Evolutionary conservation across 2,113 vertebrate species (phyloP).

Genomic region (Leptodactylus fuscus): DNA sequence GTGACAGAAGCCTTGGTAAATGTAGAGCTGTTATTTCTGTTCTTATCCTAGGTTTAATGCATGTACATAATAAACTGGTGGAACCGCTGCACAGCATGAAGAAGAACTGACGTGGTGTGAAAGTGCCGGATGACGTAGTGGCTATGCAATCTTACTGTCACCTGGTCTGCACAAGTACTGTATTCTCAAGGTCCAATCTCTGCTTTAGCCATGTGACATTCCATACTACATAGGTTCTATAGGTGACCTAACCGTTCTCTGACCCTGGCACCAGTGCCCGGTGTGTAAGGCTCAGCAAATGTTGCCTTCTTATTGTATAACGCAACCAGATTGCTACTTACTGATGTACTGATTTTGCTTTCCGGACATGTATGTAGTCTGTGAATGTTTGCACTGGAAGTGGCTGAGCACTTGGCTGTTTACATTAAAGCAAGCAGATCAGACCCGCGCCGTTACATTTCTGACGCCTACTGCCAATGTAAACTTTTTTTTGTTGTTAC

Average conservation of each 20-base stretch:
- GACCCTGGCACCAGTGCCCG: not conserved
- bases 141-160: constrained; percentile 70
- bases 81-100: constrained; percentile 86
- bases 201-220: constrained; percentile 69
- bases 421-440: not conserved
- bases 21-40: constrained; percentile 68
- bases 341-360: not conserved
- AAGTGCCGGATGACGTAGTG: constrained; percentile 65
- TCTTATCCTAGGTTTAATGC: constrained; percentile 81
- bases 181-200: constrained; percentile 68
- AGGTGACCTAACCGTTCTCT: not conserved
- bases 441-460: not conserved
- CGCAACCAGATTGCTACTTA: not conserved
- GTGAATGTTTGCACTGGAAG: not conserved
- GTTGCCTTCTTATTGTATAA: constrained; percentile 9
- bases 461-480: not conserved
- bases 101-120: constrained; percentile 76
- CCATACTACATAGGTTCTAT: constrained; percentile 61
- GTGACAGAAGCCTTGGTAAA: constrained; percentile 42
- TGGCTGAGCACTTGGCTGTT: not conserved
- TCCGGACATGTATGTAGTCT: not conserved
- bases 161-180: constrained; percentile 69
- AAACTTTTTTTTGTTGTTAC: not conserved
- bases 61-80: constrained; percentile 86
- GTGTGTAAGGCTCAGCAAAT: not conserved